phyloP scores from a whole-genome alignment of 2,797 vertebrate species.

The Acropternis orthonyx region DNA sequence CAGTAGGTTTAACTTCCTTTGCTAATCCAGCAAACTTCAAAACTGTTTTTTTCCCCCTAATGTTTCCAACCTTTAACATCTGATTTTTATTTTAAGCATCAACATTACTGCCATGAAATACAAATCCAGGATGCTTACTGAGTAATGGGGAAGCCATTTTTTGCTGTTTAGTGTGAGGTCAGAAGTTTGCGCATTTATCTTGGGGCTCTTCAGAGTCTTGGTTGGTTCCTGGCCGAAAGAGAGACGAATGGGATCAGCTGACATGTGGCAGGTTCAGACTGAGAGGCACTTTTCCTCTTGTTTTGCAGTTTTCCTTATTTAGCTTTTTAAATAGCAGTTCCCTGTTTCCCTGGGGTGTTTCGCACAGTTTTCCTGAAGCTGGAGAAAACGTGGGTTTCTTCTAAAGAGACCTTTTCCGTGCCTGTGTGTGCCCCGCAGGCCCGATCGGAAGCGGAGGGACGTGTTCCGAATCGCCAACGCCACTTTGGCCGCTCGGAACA shows the following conservation, averaged over 20 bases:
- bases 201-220: neutral
- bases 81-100: neutral
- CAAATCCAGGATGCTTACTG: neutral
- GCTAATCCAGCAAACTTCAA: neutral
- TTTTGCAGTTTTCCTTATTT: neutral
- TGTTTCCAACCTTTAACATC: neutral
- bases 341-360: neutral
- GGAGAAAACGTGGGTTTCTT: neutral
- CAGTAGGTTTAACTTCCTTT: neutral
- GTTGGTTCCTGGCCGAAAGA: neutral
- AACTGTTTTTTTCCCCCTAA: neutral
- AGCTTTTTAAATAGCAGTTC: neutral
- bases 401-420: neutral
- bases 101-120: neutral
- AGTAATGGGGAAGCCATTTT: neutral
- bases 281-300: neutral
- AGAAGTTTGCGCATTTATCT: neutral
- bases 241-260: neutral
- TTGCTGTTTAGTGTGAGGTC: neutral
- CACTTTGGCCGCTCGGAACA: slow-evolving; percentile 74
- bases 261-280: neutral
- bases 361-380: neutral
- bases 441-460: slow-evolving; percentile 88
- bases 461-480: slow-evolving; percentile 84
- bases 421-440: slow-evolving; percentile 56